Percentiles rank a stretch among this genome's conserved stretches.
These are phyloP conservation scores for Halocynthia aurantium DNA, from an alignment of 23 tunicate species.

Conservation along the genomic window DNA sequence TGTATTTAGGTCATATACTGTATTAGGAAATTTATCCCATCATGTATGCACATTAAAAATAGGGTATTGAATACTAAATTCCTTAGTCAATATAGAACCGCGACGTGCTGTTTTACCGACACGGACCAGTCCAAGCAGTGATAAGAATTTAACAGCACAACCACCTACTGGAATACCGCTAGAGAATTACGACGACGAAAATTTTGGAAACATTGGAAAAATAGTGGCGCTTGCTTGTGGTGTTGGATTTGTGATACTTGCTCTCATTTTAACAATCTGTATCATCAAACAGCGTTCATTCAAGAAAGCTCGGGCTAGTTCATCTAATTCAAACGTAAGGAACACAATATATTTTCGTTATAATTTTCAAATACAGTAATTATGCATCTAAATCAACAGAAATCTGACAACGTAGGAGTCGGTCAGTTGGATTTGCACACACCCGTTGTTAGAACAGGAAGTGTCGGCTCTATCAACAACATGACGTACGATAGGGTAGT, in stretches of 20 bases:
- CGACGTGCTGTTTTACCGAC: too few species aligned
- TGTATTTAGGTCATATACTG: too few species aligned
- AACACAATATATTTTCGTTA: neutral
- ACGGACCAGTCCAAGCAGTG: too few species aligned
- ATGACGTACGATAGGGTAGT: slow-evolving; percentile 12
- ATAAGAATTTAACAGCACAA: too few species aligned
- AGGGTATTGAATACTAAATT: too few species aligned
- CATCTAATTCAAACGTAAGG: neutral
- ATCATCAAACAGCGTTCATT: neutral
- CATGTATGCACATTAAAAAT: too few species aligned
- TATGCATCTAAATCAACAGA: neutral
- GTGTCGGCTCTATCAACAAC: slow-evolving; percentile 13
- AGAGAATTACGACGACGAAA: neutral
- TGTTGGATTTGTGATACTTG: slow-evolving; percentile 8
- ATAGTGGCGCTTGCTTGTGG: slow-evolving; percentile 23
- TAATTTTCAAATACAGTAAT: neutral
- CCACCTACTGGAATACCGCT: too few species aligned
- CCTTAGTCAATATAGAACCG: too few species aligned
- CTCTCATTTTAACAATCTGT: neutral
- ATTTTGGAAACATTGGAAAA: neutral
- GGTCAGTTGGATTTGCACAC: neutral
- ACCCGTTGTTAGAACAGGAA: neutral
- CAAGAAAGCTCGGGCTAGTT: neutral
- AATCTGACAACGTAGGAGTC: neutral
- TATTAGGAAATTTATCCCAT: too few species aligned